Conservation (phyloP, 2,113 vertebrate genomes). For the Passer domesticus region DNA sequence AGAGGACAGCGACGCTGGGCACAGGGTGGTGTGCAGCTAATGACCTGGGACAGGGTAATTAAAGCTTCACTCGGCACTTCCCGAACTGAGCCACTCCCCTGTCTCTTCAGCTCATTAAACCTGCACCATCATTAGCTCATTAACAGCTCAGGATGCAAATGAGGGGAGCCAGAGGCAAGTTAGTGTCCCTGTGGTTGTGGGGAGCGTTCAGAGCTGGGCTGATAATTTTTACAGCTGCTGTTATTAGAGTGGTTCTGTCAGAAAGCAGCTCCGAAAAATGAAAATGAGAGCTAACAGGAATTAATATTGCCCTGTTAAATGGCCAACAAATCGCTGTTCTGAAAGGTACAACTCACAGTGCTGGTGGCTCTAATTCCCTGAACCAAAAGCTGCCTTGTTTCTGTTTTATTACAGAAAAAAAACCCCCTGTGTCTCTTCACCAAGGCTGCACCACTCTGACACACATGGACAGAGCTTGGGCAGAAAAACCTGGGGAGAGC, state of each 20-base stretch:
- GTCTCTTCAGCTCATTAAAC: slow-evolving; percentile 55
- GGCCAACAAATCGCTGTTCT: background rate
- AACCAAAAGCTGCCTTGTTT: background rate
- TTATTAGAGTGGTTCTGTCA: background rate
- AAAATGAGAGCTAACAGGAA: background rate
- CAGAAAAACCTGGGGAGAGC: background rate
- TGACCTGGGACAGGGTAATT: slow-evolving; percentile 59
- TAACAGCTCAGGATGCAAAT: slow-evolving; percentile 37
- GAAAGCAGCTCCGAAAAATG: background rate
- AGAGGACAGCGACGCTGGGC: background rate
- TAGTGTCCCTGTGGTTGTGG: background rate
- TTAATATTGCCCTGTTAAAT: background rate
- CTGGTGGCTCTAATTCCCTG: background rate
- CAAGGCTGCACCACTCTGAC: background rate
- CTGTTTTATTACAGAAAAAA: background rate
- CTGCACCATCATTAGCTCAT: slow-evolving; percentile 44
- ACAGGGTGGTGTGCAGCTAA: slow-evolving; percentile 54
- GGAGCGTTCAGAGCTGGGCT: background rate
- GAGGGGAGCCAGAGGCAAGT: background rate
- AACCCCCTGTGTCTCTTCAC: background rate
- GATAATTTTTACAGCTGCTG: background rate
- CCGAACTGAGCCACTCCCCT: background rate
- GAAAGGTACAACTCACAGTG: background rate
- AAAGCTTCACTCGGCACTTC: slow-evolving; percentile 21
- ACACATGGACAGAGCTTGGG: background rate